Evolutionary conservation across 2,113 vertebrate genomes (phyloP), one percentile per base, ranked within the genome.

Genomic region (Saccopteryx bilineata): DNA sequence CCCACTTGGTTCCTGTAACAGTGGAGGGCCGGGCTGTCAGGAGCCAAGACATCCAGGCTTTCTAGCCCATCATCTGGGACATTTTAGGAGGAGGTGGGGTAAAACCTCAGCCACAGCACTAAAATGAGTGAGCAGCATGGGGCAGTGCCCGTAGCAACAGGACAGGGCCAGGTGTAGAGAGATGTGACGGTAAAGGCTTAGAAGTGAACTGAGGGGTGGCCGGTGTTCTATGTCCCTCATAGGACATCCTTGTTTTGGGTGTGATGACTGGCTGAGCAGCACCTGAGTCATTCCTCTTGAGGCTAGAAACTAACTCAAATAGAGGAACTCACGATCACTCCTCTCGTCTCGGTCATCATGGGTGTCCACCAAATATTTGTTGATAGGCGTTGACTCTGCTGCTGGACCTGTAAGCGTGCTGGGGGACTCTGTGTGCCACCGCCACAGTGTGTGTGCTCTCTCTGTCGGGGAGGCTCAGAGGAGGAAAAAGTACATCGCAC

Each of bases 221-320:
- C 65, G 18, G 52, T 9, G 79, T 61, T 61, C 89, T 89, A 46
- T 39, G 31, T 86, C 56, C 82, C 85, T 96, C 94, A 86, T 0
- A 58, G 94, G 72, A 84, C 85, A 79, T 7, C 83, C 95, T 97
- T 95, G 91, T 96, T 95, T 96, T n/a, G 31, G 94, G 96, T 87
- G 71, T 86, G 78, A 76, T 94, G 95, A 68, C 94, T 95, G 76
- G 78, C 69, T 90, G 90, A 89, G 94, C 17, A 60, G 91, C 82
- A 12, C 91, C 95, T 98, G 96, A 98, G 94, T 98, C 97, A 97
- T 96, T n/a, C 21, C 63, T 93, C 76, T 93, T 0, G 9, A 91
- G 75, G 96, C 87, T 24, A 71, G 74, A 92, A 89, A 96, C 93
- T 93, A 96, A 93, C 54, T 33, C 85, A 96, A 97, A 98, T n/a